These are phyloP conservation scores for Andricus grossulariae DNA, from an alignment of 1,140 invertebrate genomes.

Conservation along the genomic window DNA sequence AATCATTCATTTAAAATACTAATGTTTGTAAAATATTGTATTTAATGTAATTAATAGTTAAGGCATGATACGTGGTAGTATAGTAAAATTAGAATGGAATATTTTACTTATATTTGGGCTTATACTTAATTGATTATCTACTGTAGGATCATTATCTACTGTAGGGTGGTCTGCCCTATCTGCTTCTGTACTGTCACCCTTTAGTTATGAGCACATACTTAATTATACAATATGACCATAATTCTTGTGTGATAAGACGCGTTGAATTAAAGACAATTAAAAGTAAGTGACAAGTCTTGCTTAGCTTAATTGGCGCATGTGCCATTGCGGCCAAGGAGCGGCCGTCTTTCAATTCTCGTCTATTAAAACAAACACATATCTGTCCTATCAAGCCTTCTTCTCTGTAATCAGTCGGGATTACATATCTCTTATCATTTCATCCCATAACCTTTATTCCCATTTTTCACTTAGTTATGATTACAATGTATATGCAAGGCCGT, in stretches of 20 bases:
- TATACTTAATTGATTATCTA: too few species aligned
- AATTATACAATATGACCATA: neutral
- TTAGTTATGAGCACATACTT: neutral
- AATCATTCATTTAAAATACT: too few species aligned
- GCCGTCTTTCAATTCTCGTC: slow-evolving; percentile 22
- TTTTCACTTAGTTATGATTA: neutral
- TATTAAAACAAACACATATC: slow-evolving; percentile 11
- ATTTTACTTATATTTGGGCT: too few species aligned
- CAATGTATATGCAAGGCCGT: too few species aligned
- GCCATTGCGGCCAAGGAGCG: neutral
- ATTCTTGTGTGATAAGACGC: neutral
- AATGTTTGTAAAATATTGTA: too few species aligned
- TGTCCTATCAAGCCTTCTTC: slow-evolving; percentile 33
- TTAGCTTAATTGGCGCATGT: slow-evolving; percentile 57
- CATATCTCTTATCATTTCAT: neutral
- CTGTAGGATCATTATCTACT: too few species aligned
- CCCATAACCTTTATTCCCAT: neutral
- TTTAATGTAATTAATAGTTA: too few species aligned
- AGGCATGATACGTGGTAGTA: too few species aligned
- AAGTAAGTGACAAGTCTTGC: slow-evolving; percentile 52
- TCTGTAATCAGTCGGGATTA: slow-evolving; percentile 1
- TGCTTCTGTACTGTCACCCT: too few species aligned
- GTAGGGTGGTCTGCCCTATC: too few species aligned
- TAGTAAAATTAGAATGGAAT: too few species aligned
- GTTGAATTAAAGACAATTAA: slow-evolving; percentile 62